Evolutionary conservation across 2,797 vertebrate species (phyloP).

Genomic region (Acipenser ruthenus): DNA sequence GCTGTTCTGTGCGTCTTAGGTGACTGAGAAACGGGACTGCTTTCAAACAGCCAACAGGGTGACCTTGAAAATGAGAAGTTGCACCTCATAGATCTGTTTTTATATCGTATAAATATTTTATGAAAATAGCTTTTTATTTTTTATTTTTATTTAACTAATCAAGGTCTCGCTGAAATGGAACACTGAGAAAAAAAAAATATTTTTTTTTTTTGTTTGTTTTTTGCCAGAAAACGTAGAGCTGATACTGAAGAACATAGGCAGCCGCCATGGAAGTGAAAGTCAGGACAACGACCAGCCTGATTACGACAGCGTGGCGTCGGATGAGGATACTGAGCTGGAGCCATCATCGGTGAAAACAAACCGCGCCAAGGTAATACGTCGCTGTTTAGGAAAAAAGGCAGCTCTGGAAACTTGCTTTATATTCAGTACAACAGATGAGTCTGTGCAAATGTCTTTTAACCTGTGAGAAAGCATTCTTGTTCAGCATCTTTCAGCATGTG

Average conservation of each 20-base stretch:
- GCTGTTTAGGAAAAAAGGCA: too few species aligned
- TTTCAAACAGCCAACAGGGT: too few species aligned
- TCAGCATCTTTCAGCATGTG: too few species aligned
- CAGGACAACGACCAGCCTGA: constrained; percentile 91
- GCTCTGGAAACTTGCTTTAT: too few species aligned
- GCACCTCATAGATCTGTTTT: too few species aligned
- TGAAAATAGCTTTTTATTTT: not conserved
- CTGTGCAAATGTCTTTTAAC: too few species aligned
- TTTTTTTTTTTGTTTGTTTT: constrained; percentile 15
- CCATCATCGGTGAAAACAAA: constrained; percentile 61
- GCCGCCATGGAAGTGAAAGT: constrained; percentile 69
- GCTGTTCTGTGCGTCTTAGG: not conserved
- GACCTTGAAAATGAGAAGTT: too few species aligned
- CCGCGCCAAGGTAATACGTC: constrained; percentile 74
- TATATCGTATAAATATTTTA: too few species aligned
- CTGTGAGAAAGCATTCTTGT: too few species aligned
- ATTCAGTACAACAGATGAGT: too few species aligned
- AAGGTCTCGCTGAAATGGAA: not conserved
- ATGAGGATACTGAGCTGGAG: constrained; percentile 85
- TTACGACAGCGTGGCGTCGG: constrained; percentile 92
- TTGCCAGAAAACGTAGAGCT: constrained; percentile 78
- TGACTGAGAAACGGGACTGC: not conserved
- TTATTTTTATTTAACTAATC: not conserved
- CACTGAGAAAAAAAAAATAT: too few species aligned
- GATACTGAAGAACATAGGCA: constrained; percentile 69